These are phyloP conservation scores for Cebuella pygmaea DNA, from an alignment of 2,797 vertebrate species.

Conservation along the genomic window DNA sequence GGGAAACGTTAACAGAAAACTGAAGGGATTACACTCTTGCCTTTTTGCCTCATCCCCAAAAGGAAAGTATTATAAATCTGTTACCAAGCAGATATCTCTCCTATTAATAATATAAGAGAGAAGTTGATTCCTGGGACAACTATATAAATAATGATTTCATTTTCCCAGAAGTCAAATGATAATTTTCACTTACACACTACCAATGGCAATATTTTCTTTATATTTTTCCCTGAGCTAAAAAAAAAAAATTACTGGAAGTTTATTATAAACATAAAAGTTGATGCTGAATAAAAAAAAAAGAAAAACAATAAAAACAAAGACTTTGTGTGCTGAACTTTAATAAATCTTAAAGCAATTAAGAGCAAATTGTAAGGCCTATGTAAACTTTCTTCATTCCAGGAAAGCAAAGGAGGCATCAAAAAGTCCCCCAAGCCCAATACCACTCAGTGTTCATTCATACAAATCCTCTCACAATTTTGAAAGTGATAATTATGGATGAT, in stretches of 20 bases:
- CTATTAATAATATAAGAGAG: not conserved
- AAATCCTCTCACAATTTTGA: not conserved
- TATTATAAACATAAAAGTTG: slow-evolving; percentile 1
- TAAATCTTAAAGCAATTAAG: slow-evolving; percentile 32
- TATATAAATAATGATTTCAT: not conserved
- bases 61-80: not conserved
- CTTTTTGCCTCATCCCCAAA: not conserved
- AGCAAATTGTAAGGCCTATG: not conserved
- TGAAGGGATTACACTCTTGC: not conserved
- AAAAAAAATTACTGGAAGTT: not conserved
- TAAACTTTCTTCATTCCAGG: slow-evolving; percentile 19
- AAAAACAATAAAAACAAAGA: not conserved
- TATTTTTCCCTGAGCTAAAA: not conserved
- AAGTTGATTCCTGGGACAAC: not conserved
- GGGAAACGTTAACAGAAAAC: slow-evolving; percentile 3
- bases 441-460: not conserved
- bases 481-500: not conserved
- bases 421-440: not conserved
- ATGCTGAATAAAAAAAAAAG: not conserved
- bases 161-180: slow-evolving; percentile 18
- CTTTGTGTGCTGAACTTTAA: slow-evolving; percentile 4
- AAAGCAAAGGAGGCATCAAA: not conserved
- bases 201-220: not conserved
- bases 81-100: not conserved
- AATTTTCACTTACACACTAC: not conserved